Conservation (phyloP, 2,888 invertebrate genomes). For the Eristalinus sepulchralis region DNA sequence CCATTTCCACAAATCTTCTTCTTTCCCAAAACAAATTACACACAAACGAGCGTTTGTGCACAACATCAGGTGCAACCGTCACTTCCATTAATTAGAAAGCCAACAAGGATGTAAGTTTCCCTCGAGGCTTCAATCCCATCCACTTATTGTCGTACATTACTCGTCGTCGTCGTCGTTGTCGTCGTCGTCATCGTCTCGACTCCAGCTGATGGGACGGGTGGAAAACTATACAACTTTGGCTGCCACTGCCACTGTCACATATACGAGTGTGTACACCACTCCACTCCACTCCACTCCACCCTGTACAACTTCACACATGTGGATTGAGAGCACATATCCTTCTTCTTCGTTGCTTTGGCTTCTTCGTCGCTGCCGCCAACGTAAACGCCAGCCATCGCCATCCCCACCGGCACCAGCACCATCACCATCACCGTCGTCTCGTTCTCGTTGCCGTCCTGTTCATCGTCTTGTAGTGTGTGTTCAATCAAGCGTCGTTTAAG, state of each 20-base stretch:
- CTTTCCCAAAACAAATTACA: constrained; percentile 64
- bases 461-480: constrained; percentile 41
- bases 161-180: constrained; percentile 22
- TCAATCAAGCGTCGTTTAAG: constrained; percentile 71
- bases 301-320: constrained; percentile 12
- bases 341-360: constrained; percentile 17
- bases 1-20: constrained; percentile 69
- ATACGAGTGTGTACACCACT: not conserved
- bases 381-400: not conserved
- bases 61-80: constrained; percentile 71
- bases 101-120: constrained; percentile 71
- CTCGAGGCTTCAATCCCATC: constrained; percentile 70
- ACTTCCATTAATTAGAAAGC: constrained; percentile 71
- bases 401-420: not conserved
- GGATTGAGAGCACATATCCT: constrained; percentile 45
- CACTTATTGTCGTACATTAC: constrained; percentile 71
- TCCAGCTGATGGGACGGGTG: constrained; percentile 2
- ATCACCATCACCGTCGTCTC: not conserved
- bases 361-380: not conserved
- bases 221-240: constrained; percentile 36
- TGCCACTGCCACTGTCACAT: constrained; percentile 7
- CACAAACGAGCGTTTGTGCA: constrained; percentile 66
- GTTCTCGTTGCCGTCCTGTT: not conserved
- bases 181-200: too few relatives aligned
- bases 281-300: too few relatives aligned